A percentile compares a stretch with the other conserved stretches of the same genome.
phyloP scores from a whole-genome alignment of 1,140 invertebrate genomes.

The Pectinophora gossypiella region DNA sequence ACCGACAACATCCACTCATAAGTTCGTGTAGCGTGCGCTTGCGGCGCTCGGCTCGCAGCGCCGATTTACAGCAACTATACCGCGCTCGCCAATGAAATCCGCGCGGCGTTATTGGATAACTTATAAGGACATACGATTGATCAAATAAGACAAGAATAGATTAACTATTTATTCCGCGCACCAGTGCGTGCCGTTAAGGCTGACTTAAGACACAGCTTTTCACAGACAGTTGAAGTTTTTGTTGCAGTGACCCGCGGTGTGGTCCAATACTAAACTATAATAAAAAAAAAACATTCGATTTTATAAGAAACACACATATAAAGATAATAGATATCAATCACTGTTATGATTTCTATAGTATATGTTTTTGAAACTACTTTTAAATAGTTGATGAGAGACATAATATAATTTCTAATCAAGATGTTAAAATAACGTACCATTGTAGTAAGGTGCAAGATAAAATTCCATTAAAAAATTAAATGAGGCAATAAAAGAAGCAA shows the following conservation, averaged over 20 bases:
- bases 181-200: too few relatives aligned
- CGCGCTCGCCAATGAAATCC: background rate
- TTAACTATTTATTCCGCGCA: background rate
- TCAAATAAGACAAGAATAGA: constrained; percentile 5
- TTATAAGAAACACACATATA: too few relatives aligned
- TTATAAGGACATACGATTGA: constrained; percentile 5
- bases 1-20: constrained; percentile 37
- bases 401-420: constrained; percentile 2
- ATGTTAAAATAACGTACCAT: background rate
- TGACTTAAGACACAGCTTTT: too few relatives aligned
- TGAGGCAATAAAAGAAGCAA: constrained; percentile 56
- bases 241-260: too few relatives aligned
- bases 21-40: constrained; percentile 21
- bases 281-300: too few relatives aligned
- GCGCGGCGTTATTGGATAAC: background rate
- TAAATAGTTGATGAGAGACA: too few relatives aligned
- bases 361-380: too few relatives aligned
- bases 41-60: constrained; percentile 15
- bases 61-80: constrained; percentile 10
- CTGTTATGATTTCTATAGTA: too few relatives aligned
- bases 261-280: too few relatives aligned
- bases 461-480: constrained; percentile 58
- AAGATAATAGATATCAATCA: too few relatives aligned
- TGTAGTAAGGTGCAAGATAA: constrained; percentile 14
- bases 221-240: too few relatives aligned